A percentile compares a stretch with the other conserved stretches of the same genome.
phyloP scores from a whole-genome alignment of 2,113 vertebrate genomes.

The Amazona vittata region DNA sequence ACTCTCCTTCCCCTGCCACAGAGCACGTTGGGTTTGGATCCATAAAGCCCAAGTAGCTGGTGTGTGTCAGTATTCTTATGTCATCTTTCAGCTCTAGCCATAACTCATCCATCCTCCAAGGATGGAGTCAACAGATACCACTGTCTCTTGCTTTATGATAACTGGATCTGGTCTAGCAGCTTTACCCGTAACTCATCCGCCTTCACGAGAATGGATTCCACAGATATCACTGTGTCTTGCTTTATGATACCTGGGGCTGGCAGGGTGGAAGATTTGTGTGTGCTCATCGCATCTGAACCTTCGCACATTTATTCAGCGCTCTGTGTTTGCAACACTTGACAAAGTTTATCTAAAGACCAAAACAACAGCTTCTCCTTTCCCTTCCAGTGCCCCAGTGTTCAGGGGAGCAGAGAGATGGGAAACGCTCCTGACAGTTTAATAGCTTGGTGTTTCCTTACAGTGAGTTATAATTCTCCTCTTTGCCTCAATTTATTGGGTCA shows the following conservation, averaged over 20 bases:
- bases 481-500: not conserved
- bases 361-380: not conserved
- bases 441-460: not conserved
- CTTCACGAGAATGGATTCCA: not conserved
- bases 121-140: not conserved
- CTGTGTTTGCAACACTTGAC: not conserved
- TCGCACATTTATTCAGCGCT: not conserved
- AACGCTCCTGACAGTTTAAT: constrained; percentile 18
- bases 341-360: constrained; percentile 5
- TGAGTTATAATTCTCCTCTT: not conserved
- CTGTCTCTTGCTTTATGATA: not conserved
- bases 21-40: accelerated
- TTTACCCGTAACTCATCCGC: not conserved
- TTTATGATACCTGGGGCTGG: not conserved
- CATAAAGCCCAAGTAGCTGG: not conserved
- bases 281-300: not conserved
- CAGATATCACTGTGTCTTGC: not conserved
- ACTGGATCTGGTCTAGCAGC: not conserved
- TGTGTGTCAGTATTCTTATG: not conserved
- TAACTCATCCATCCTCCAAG: not conserved
- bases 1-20: not conserved
- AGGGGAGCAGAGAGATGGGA: not conserved
- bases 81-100: not conserved
- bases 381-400: not conserved
- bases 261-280: not conserved